A percentile compares a stretch with the other conserved stretches of the same genome.
phyloP scores from a whole-genome alignment of 1,140 invertebrate genomes.

The Cyclina sinensis region DNA sequence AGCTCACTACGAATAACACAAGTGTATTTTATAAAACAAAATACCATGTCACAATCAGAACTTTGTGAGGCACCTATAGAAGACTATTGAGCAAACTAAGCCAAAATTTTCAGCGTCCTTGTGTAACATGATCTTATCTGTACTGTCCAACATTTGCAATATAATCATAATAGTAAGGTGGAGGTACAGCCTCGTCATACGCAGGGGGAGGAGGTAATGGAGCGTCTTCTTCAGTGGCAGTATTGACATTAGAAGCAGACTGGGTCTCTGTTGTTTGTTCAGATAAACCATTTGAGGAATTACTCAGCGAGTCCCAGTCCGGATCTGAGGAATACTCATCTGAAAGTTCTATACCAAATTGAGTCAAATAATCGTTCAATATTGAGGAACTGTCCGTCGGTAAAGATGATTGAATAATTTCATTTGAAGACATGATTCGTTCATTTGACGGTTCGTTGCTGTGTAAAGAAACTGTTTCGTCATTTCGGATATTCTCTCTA shows the following conservation, averaged over 20 bases:
- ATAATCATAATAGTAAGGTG: slow-evolving; percentile 44
- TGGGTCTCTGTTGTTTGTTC: background rate
- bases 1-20: too few relatives aligned
- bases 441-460: too few relatives aligned
- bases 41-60: too few relatives aligned
- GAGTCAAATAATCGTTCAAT: background rate
- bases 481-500: background rate
- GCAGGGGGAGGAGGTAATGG: background rate
- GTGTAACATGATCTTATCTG: background rate
- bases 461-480: too few relatives aligned
- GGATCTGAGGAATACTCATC: slow-evolving; percentile 4
- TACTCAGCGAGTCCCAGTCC: background rate
- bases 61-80: too few relatives aligned
- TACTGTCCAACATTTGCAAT: slow-evolving; percentile 26
- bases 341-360: background rate
- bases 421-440: background rate
- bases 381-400: background rate
- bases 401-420: background rate
- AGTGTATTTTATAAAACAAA: too few relatives aligned
- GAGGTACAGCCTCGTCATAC: background rate
- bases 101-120: too few relatives aligned
- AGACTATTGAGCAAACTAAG: too few relatives aligned
- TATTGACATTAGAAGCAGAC: background rate
- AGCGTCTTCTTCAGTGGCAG: background rate
- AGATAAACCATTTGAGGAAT: background rate